phyloP scores from a whole-genome alignment of 2,888 invertebrate genomes.

The Miltochrista miniata region DNA sequence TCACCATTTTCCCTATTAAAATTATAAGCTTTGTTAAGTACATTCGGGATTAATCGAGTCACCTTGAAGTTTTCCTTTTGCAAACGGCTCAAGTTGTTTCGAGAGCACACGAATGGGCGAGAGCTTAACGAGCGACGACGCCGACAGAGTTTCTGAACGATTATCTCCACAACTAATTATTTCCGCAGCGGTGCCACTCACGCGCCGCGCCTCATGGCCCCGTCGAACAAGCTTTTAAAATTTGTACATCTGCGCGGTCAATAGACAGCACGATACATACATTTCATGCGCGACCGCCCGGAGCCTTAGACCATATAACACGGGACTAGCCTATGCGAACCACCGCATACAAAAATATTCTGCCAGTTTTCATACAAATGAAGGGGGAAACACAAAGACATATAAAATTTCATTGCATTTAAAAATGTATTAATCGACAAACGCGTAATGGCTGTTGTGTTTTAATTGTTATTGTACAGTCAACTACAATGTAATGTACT shows the following conservation, averaged over 20 bases:
- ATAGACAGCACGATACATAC: constrained; percentile 44
- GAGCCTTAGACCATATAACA: no score
- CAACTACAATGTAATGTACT: no score
- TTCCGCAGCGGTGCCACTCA: constrained; percentile 49
- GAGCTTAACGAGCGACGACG: constrained; percentile 35
- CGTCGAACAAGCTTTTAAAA: constrained; percentile 40
- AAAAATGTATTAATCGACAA: no score
- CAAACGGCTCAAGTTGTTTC: constrained; percentile 36
- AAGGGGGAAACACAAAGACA: no score
- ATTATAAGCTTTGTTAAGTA: constrained; percentile 35
- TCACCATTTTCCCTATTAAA: constrained; percentile 28
- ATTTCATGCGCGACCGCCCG: constrained; percentile 48
- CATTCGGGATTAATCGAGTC: constrained; percentile 31
- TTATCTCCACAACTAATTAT: constrained; percentile 67
- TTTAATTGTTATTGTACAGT: no score
- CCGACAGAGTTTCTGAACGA: constrained; percentile 48
- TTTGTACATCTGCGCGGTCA: constrained; percentile 59
- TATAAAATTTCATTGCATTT: no score
- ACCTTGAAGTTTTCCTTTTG: constrained; percentile 40
- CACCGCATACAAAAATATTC: no score
- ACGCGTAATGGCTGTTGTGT: no score
- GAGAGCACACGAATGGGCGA: constrained; percentile 37
- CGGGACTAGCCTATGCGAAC: no score
- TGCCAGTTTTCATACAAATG: no score
- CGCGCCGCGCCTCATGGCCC: constrained; percentile 39